Evolutionary conservation across 2,797 vertebrate species (phyloP).

Genomic region (Rhynchonycteris naso): DNA sequence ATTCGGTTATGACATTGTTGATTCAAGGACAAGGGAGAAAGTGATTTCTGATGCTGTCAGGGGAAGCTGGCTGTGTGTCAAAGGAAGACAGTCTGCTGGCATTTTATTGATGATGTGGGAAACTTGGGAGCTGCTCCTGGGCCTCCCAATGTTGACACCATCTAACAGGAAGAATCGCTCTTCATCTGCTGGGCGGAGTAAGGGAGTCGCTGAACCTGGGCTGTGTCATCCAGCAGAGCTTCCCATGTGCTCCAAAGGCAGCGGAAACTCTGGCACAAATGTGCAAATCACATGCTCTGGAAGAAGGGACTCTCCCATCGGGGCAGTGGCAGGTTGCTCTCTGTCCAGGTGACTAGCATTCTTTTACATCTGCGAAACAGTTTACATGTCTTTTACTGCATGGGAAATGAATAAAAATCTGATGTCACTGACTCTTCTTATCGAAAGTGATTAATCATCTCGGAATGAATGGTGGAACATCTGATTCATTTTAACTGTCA

Average conservation of each 20-base stretch:
- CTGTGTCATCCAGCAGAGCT: neutral
- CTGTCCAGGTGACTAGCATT: neutral
- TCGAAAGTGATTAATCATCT: neutral
- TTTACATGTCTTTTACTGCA: neutral
- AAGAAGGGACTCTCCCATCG: neutral
- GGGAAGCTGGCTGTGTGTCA: neutral
- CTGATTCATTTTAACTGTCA: neutral
- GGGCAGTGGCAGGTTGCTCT: neutral
- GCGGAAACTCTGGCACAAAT: neutral
- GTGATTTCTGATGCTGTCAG: neutral
- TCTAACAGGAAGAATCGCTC: neutral
- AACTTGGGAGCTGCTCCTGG: neutral
- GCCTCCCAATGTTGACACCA: neutral
- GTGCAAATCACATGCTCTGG: neutral
- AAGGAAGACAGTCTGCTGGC: neutral
- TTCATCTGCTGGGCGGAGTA: neutral
- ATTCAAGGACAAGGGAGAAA: neutral
- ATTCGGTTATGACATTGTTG: neutral
- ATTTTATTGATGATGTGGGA: neutral
- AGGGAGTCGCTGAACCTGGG: neutral
- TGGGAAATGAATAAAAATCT: neutral
- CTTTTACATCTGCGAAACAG: neutral
- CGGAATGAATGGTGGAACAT: neutral
- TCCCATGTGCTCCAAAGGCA: neutral
- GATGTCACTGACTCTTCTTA: neutral